These are phyloP conservation scores for Neotoma lepida DNA, from an alignment of 2,113 vertebrate genomes.

Conservation along the genomic window DNA sequence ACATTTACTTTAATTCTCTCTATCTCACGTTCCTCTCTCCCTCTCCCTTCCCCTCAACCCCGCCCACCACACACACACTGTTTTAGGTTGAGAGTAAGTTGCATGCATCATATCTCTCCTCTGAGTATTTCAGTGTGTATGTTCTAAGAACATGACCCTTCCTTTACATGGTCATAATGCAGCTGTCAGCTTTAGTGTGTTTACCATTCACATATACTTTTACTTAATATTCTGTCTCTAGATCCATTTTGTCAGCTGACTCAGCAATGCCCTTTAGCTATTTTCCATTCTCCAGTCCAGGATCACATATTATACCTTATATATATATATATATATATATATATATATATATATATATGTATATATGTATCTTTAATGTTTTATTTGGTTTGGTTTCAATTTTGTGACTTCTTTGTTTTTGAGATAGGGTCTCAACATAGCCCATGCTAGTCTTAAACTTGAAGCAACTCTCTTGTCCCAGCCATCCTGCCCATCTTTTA, in stretches of 20 bases:
- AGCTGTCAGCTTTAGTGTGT: not conserved
- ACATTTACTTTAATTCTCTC: not conserved
- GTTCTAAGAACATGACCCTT: not conserved
- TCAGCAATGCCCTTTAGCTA: not conserved
- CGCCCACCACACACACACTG: too few species aligned
- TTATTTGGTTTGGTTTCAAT: not conserved
- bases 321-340: too few species aligned
- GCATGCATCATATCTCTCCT: not conserved
- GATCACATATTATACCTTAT: not conserved
- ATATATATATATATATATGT: too few species aligned
- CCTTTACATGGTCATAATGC: not conserved
- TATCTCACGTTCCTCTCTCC: not conserved
- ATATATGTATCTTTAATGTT: too few species aligned
- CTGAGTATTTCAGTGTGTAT: not conserved
- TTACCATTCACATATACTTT: not conserved
- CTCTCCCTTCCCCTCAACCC: too few species aligned
- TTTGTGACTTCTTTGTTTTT: not conserved
- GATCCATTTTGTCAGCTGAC: not conserved
- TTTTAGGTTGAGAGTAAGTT: not conserved
- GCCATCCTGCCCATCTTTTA: not conserved
- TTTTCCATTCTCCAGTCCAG: not conserved
- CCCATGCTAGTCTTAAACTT: not conserved
- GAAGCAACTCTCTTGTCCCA: not conserved
- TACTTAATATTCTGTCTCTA: not conserved
- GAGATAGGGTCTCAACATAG: not conserved